Conservation (phyloP, 2,888 invertebrate genomes). For the Aradus depressus region DNA sequence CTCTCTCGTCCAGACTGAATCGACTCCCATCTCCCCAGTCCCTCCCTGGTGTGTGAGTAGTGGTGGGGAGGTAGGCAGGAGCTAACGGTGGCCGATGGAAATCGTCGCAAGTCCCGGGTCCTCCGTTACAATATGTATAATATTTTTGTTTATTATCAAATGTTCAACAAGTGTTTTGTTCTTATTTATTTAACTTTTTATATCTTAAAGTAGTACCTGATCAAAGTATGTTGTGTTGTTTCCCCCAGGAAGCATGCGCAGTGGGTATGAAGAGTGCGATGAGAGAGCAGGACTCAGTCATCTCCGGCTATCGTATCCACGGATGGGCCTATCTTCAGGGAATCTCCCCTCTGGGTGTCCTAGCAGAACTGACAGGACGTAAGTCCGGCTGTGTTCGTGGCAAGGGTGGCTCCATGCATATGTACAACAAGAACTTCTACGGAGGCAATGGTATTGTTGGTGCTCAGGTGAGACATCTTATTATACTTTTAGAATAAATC, state of each 20-base stretch:
- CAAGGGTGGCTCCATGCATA: conserved; percentile 99
- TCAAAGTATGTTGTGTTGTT: too few relatives aligned
- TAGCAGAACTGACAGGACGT: conserved; percentile 83
- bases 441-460: conserved; percentile 99
- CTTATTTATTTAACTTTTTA: too few relatives aligned
- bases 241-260: conserved; percentile 61
- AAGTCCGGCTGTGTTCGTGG: conserved; percentile 80
- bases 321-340: conserved; percentile 64
- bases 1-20: too few relatives aligned
- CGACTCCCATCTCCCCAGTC: too few relatives aligned
- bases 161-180: too few relatives aligned
- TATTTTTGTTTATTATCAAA: too few relatives aligned
- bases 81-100: too few relatives aligned
- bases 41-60: too few relatives aligned
- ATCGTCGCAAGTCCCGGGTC: too few relatives aligned
- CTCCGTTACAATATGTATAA: too few relatives aligned
- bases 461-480: conserved; percentile 63
- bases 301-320: conserved; percentile 61
- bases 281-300: conserved; percentile 62
- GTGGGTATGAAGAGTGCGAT: conserved; percentile 86
- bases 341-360: conserved; percentile 58
- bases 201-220: too few relatives aligned
- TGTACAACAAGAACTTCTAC: conserved; percentile 85
- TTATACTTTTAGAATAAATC: neutral
- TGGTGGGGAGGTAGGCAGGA: too few relatives aligned